Conservation (phyloP, 2,797 vertebrate species). For the Mormyrus hasselquistii region DNA sequence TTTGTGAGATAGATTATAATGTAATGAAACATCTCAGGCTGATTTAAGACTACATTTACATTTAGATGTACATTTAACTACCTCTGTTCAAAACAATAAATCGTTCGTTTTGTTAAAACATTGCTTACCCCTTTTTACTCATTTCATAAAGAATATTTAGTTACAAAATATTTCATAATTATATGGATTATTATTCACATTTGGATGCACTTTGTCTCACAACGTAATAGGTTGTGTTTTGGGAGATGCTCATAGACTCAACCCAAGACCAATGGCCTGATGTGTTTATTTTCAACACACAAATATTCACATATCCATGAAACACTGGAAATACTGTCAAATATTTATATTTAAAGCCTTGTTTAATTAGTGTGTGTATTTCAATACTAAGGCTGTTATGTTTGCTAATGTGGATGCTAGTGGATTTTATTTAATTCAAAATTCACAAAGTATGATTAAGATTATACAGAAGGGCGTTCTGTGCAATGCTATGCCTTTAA, state of each 20-base stretch:
- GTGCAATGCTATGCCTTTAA: neutral
- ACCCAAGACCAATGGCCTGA: neutral
- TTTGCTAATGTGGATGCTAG: neutral
- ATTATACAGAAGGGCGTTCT: neutral
- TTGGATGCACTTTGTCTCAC: neutral
- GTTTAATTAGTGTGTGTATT: neutral
- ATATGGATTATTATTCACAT: neutral
- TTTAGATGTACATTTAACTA: neutral
- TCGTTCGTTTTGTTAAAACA: neutral
- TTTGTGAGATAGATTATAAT: neutral
- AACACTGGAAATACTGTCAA: neutral
- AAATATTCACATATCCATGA: neutral
- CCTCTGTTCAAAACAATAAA: neutral
- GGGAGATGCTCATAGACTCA: neutral
- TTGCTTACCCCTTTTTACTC: neutral
- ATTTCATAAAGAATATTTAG: neutral
- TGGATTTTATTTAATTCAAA: neutral
- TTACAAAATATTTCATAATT: neutral
- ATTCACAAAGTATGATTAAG: neutral
- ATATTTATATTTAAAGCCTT: neutral
- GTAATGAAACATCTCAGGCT: neutral
- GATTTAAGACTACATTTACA: neutral
- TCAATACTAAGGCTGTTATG: neutral
- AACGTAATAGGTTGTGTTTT: neutral
- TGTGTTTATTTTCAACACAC: neutral